These are phyloP conservation scores for Zophobas morio DNA, from an alignment of 1,140 invertebrate genomes.

Conservation along the genomic window DNA sequence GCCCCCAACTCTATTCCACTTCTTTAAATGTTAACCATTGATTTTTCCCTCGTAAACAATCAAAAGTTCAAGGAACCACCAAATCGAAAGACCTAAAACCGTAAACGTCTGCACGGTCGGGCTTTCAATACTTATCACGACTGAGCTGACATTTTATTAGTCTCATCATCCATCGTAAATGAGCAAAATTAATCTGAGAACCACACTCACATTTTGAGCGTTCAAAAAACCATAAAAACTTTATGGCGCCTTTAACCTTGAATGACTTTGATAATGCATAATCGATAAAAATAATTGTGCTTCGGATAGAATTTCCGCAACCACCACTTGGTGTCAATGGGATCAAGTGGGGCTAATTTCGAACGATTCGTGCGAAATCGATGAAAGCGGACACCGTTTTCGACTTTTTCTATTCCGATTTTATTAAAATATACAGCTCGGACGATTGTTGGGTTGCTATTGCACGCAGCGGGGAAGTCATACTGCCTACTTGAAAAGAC, in stretches of 20 bases:
- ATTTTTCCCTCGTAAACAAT: conserved; percentile 26
- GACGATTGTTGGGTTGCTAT: conserved; percentile 13
- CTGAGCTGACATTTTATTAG: conserved; percentile 20
- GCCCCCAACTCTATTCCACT: conserved; percentile 28
- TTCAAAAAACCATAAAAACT: not conserved
- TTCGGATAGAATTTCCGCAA: not conserved
- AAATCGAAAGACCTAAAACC: conserved; percentile 13
- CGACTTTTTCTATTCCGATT: not conserved
- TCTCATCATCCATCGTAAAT: not conserved
- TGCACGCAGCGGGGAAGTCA: conserved; percentile 30
- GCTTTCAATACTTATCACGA: conserved; percentile 35
- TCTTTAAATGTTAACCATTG: conserved; percentile 38
- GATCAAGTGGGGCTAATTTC: not conserved
- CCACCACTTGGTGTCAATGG: not conserved
- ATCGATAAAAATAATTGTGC: not conserved
- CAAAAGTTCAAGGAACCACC: conserved; percentile 36
- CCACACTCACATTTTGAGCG: not conserved
- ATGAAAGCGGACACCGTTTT: not conserved
- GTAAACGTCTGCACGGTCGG: conserved; percentile 6
- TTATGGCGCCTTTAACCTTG: not conserved
- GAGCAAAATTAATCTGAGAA: not conserved
- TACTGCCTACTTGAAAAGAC: conserved; percentile 33
- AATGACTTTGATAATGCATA: conserved; percentile 4
- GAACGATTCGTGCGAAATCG: conserved; percentile 15
- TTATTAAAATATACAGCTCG: conserved; percentile 11